Percentiles rank a stretch among this genome's conserved stretches.
Evolutionary conservation across 2,113 vertebrate genomes (phyloP).

Genomic region (Xenus cinereus): DNA sequence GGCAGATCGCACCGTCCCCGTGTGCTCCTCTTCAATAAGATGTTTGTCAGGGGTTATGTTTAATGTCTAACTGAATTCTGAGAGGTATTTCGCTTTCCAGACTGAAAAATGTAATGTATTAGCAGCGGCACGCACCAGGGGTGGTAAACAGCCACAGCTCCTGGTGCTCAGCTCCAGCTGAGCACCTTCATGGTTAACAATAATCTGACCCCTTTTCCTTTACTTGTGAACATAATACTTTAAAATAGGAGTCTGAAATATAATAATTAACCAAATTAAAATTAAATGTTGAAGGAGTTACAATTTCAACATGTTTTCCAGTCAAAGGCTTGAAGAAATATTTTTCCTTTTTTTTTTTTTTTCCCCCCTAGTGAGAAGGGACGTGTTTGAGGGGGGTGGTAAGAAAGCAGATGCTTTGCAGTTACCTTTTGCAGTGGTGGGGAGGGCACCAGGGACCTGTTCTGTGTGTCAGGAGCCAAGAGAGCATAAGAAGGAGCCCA

Average conservation of each 20-base stretch:
- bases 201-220: not conserved
- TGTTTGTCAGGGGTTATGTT: not conserved
- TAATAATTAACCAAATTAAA: not conserved
- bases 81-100: not conserved
- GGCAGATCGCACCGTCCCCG: accelerated
- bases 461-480: accelerated
- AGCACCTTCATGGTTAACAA: accelerated
- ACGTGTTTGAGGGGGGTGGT: accelerated
- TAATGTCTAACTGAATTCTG: not conserved
- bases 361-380: not conserved
- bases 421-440: not conserved
- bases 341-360: not conserved
- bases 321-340: not conserved
- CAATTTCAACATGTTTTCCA: not conserved
- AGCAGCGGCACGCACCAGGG: accelerated
- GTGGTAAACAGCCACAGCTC: not conserved
- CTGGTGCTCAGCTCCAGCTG: not conserved
- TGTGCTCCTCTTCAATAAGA: accelerated
- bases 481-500: not conserved
- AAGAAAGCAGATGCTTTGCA: not conserved
- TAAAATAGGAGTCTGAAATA: not conserved
- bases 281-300: not conserved
- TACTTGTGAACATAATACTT: not conserved
- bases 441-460: not conserved
- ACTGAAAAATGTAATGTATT: accelerated